A percentile compares a stretch with the other conserved stretches of the same genome.
Evolutionary conservation across 2,113 vertebrate genomes (phyloP).

Genomic region (Oreotrochilus melanogaster): DNA sequence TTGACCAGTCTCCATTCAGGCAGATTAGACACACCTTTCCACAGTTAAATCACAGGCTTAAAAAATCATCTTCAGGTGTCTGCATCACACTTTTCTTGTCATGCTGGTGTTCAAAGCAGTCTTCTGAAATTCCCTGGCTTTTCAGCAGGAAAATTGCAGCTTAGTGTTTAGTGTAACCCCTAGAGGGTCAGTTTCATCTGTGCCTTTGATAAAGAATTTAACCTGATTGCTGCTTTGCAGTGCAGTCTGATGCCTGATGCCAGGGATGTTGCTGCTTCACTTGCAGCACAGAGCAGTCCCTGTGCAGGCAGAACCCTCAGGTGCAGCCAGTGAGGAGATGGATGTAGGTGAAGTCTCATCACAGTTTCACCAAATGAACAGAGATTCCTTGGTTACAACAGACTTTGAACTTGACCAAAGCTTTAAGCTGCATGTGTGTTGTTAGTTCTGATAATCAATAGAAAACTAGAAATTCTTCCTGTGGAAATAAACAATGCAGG

Average conservation of each 20-base stretch:
- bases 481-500: background rate
- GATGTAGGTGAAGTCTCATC: background rate
- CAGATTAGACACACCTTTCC: background rate
- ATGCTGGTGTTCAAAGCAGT: background rate
- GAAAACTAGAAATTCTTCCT: background rate
- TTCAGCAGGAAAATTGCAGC: background rate
- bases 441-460: background rate
- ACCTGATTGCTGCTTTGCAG: background rate
- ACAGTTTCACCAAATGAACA: background rate
- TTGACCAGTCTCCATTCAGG: background rate
- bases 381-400: fast-evolving
- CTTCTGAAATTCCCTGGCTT: background rate
- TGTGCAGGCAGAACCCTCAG: fast-evolving
- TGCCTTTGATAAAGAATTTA: background rate
- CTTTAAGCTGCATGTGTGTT: background rate
- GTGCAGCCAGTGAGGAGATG: fast-evolving
- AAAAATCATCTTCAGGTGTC: background rate
- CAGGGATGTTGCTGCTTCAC: background rate
- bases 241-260: background rate
- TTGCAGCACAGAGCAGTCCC: background rate
- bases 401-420: background rate
- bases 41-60: background rate
- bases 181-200: background rate
- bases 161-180: background rate
- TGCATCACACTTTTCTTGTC: background rate